Evolutionary conservation across 1,140 invertebrate species (phyloP).

Genomic region (Apis laboriosa): DNA sequence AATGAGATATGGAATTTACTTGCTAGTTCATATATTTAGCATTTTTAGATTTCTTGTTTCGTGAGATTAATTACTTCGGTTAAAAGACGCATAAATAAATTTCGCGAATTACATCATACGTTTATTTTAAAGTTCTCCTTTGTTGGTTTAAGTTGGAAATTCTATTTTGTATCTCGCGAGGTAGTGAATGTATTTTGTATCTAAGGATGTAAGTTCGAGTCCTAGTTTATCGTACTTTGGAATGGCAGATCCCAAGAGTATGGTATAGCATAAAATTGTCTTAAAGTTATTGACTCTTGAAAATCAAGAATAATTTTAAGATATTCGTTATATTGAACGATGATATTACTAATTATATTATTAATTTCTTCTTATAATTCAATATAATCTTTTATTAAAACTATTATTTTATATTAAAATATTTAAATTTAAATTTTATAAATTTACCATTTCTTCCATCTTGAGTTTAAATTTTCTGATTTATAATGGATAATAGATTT

Average conservation of each 20-base stretch:
- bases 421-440: not conserved
- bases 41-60: not conserved
- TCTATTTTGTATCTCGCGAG: not conserved
- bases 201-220: not conserved
- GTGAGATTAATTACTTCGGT: not conserved
- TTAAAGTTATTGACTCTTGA: not conserved
- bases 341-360: not conserved
- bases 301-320: not conserved
- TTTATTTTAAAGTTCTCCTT: not conserved
- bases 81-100: not conserved
- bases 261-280: not conserved
- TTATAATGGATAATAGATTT: constrained; percentile 59
- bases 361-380: not conserved
- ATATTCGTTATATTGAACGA: not conserved
- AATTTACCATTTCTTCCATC: constrained; percentile 75
- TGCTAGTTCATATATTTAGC: not conserved
- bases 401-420: not conserved
- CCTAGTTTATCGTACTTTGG: not conserved
- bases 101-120: not conserved
- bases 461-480: constrained; percentile 56
- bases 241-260: not conserved
- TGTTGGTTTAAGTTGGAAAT: not conserved
- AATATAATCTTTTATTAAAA: not conserved
- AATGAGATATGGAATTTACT: not conserved
- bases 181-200: not conserved